These are phyloP conservation scores for Crotophaga sulcirostris DNA, from an alignment of 2,113 vertebrate genomes.

Conservation along the genomic window DNA sequence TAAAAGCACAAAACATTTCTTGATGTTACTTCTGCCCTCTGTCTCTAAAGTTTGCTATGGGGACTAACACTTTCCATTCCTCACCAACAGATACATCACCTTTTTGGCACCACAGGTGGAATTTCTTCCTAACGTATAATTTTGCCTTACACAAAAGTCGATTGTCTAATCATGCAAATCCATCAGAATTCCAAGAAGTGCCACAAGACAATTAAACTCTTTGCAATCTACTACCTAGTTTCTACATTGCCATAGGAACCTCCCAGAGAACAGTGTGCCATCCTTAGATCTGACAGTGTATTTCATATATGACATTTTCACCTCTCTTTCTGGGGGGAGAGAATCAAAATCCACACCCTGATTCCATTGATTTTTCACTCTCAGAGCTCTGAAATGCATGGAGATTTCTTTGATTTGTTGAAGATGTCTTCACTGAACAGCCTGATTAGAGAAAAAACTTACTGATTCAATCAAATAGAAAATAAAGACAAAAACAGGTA, in stretches of 20 bases:
- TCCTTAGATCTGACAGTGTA: not conserved
- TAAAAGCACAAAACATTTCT: not conserved
- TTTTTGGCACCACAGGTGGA: conserved; percentile 52
- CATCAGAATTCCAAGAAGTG: conserved; percentile 52
- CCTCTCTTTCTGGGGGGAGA: not conserved
- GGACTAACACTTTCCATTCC: conserved; percentile 43
- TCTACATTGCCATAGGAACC: not conserved
- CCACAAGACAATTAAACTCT: conserved; percentile 42
- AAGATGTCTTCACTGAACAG: conserved; percentile 38
- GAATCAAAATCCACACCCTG: not conserved
- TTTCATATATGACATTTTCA: not conserved
- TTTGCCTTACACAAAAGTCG: conserved; percentile 55
- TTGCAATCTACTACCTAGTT: conserved; percentile 5
- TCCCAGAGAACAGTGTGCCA: not conserved
- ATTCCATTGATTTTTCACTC: conserved; percentile 9
- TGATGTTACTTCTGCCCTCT: conserved; percentile 32
- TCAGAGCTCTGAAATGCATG: conserved; percentile 49
- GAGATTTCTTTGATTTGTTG: conserved; percentile 53
- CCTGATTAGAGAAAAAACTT: conserved; percentile 55
- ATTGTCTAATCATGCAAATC: conserved; percentile 67
- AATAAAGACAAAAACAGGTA: conserved; percentile 63
- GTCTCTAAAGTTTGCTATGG: not conserved
- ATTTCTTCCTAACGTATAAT: conserved; percentile 43
- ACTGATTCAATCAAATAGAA: conserved; percentile 59
- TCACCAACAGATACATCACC: conserved; percentile 30